Evolutionary conservation across 1,140 invertebrate genomes (phyloP).

Genomic region (Piezodorus guildinii): DNA sequence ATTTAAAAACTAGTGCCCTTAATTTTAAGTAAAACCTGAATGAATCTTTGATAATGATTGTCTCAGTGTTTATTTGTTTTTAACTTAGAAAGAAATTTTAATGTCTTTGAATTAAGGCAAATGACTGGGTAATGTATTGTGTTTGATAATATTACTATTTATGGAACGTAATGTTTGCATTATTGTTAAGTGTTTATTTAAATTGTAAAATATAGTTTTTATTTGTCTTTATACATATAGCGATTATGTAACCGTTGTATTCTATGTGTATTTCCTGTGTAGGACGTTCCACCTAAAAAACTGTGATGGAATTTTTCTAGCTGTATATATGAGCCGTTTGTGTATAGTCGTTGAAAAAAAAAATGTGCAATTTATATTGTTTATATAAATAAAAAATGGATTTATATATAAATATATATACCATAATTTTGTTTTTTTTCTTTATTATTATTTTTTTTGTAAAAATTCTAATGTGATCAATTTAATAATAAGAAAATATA

Average conservation of each 20-base stretch:
- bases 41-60: too few relatives aligned
- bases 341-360: constrained; percentile 24
- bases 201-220: constrained; percentile 7
- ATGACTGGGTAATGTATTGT: neutral
- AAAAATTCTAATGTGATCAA: constrained; percentile 17
- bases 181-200: constrained; percentile 8
- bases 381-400: constrained; percentile 19
- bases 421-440: neutral
- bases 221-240: constrained; percentile 6
- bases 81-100: neutral
- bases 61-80: neutral
- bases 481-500: constrained; percentile 9
- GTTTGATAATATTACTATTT: neutral
- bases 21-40: too few relatives aligned
- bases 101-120: constrained; percentile 9
- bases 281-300: constrained; percentile 22
- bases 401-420: constrained; percentile 15
- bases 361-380: constrained; percentile 25
- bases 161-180: constrained; percentile 3
- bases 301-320: constrained; percentile 25
- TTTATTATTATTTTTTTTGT: constrained; percentile 2
- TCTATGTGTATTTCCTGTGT: constrained; percentile 14
- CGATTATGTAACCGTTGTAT: constrained; percentile 4
- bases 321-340: constrained; percentile 24
- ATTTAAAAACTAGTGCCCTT: too few relatives aligned